Percentiles rank a stretch among this genome's conserved stretches.
These are phyloP conservation scores for Orgyia antiqua DNA, from an alignment of 2,888 invertebrate genomes.

Conservation along the genomic window DNA sequence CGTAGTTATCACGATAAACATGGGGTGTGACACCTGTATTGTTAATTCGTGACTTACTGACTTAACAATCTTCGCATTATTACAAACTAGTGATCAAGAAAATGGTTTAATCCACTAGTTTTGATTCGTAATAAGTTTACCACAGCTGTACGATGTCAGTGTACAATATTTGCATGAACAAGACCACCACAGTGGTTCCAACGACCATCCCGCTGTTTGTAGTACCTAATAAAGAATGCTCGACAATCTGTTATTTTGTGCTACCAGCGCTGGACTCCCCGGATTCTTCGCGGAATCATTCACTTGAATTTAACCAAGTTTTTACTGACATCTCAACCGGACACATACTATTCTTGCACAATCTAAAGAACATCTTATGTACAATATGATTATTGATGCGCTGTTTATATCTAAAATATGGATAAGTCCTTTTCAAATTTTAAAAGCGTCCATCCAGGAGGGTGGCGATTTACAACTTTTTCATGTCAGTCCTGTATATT, in stretches of 20 bases:
- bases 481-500: constrained; percentile 37
- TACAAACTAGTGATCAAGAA: no score
- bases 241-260: constrained; percentile 27
- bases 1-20: no score
- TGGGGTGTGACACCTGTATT: no score
- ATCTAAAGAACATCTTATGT: constrained; percentile 46
- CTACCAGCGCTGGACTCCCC: constrained; percentile 33
- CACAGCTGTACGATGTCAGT: no score
- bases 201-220: constrained; percentile 7
- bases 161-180: constrained; percentile 18
- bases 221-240: constrained; percentile 22
- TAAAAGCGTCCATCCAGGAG: constrained; percentile 44
- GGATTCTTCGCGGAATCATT: constrained; percentile 65
- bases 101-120: no score
- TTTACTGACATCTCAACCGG: constrained; percentile 38
- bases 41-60: no score
- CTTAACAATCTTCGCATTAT: no score
- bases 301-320: constrained; percentile 52
- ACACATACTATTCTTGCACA: constrained; percentile 48
- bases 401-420: constrained; percentile 19
- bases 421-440: constrained; percentile 42
- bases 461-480: constrained; percentile 70
- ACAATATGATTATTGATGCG: constrained; percentile 42
- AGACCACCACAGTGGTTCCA: constrained; percentile 21
- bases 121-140: no score